These are phyloP conservation scores for Tupiocoris notatus DNA, from an alignment of 2,888 invertebrate species.

Conservation along the genomic window DNA sequence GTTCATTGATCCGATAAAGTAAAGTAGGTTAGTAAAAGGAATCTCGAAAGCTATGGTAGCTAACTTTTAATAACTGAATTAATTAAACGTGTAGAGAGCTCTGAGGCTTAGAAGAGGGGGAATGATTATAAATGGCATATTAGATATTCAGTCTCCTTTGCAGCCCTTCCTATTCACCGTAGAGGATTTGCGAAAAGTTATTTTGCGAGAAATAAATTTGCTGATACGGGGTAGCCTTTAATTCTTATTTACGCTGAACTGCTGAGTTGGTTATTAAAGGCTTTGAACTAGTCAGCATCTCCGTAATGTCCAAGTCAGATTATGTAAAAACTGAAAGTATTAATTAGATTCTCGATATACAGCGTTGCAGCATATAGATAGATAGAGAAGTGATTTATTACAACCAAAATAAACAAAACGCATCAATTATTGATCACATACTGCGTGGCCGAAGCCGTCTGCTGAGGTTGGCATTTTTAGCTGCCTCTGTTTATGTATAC, in stretches of 20 bases:
- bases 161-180: not conserved
- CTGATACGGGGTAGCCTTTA: not conserved
- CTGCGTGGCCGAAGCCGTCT: too few species aligned
- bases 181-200: not conserved
- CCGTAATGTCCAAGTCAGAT: not conserved
- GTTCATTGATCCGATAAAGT: too few species aligned
- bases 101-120: not conserved
- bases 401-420: too few species aligned
- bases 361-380: too few species aligned
- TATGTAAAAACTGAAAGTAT: too few species aligned
- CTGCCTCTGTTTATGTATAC: too few species aligned
- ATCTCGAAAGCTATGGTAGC: not conserved
- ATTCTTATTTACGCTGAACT: not conserved
- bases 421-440: too few species aligned
- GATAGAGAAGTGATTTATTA: too few species aligned
- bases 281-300: not conserved
- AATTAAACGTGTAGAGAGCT: not conserved
- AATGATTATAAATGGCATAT: slow-evolving; percentile 9
- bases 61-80: not conserved
- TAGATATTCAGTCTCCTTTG: not conserved
- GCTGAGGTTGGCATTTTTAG: too few species aligned
- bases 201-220: not conserved
- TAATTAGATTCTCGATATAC: too few species aligned
- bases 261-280: not conserved
- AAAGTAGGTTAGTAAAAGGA: too few species aligned